Base-by-base conservation (phyloP, 2,888 invertebrate species). In the Athalia cordata region DNA sequence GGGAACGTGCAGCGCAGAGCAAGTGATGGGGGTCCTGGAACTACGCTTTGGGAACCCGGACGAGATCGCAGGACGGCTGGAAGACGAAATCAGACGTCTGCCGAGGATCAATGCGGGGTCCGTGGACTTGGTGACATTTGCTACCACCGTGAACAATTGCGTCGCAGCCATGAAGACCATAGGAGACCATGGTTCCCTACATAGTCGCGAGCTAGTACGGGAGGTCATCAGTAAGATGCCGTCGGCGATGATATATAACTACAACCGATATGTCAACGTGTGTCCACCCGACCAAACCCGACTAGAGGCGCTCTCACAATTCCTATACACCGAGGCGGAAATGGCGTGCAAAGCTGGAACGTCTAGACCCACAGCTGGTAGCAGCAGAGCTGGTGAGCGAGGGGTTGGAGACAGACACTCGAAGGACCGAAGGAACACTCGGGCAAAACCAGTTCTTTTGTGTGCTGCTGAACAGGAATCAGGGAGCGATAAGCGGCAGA, bases 1-100 rank as follows among this genome's bases (percentile, higher is more conserved):
- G 13, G 79, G 79, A 3, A 77, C 79, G 0, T 13, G 59, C 4
- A 59, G 67, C 43, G 15, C 74, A 0, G 5, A 47, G 0, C 45
- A 68, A 43, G 57, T 76, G 2, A 80, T 82, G 75, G 59, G 79
- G 0, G 77, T 77, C 0, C 57, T 81, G 8, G 61, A 80, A 49
- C 52, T 81, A 6, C 67, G 81, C 0, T 81, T 82, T 13, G 80
- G 80, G 0, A 79, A 80, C 47, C 49, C 76, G 0, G 79, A 81
- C 55, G 4, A 15, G 0, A 61, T 79, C 0, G 5, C 78, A 3
- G 8, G 64, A 11, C 74, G 66, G 50, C 52, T 81, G 5, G 55
- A 62, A 1, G 47, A 68, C 3, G 80, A 80, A 3, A 15, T 82
- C 0, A 68, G 61, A 7, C 68, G 77, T 50, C 45, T 82, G 1